Percentiles rank a stretch among this genome's conserved stretches.
Conservation (phyloP, 2,888 invertebrate genomes). For the Leuctra nigra region DNA sequence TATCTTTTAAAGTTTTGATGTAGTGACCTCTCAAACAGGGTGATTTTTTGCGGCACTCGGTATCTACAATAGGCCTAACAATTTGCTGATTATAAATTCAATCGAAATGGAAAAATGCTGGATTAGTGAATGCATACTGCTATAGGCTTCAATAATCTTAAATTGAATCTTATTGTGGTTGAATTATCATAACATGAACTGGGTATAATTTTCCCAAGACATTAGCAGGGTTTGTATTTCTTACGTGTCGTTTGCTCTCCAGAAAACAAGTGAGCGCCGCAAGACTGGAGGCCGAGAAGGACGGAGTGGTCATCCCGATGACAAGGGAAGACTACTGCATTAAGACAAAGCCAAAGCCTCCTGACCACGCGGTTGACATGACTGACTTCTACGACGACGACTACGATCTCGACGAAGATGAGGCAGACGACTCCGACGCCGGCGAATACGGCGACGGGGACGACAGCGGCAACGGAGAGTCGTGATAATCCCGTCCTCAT, state of each 20-base stretch:
- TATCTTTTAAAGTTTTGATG: no score
- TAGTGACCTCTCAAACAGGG: no score
- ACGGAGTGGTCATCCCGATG: slow-evolving; percentile 93
- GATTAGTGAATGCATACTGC: no score
- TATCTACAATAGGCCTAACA: no score
- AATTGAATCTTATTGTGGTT: no score
- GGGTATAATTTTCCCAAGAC: no score
- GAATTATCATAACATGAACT: no score
- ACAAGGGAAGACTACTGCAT: slow-evolving; percentile 99
- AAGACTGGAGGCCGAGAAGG: slow-evolving; percentile 90
- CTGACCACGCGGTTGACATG: slow-evolving; percentile 79
- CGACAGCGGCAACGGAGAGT: slow-evolving; percentile 89
- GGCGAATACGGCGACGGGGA: slow-evolving; percentile 71
- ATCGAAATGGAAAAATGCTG: no score
- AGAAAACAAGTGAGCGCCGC: slow-evolving; percentile 82
- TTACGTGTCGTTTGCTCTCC: not conserved
- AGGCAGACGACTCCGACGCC: slow-evolving; percentile 57
- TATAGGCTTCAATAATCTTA: no score
- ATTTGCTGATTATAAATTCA: no score
- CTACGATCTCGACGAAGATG: slow-evolving; percentile 69
- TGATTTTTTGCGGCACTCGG: no score
- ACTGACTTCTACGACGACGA: slow-evolving; percentile 96
- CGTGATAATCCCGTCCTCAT: slow-evolving; percentile 53
- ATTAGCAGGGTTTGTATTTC: no score
- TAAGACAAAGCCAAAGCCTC: slow-evolving; percentile 71